Conservation (phyloP, 2,797 vertebrate genomes). For the Pogonophryne albipinna region DNA sequence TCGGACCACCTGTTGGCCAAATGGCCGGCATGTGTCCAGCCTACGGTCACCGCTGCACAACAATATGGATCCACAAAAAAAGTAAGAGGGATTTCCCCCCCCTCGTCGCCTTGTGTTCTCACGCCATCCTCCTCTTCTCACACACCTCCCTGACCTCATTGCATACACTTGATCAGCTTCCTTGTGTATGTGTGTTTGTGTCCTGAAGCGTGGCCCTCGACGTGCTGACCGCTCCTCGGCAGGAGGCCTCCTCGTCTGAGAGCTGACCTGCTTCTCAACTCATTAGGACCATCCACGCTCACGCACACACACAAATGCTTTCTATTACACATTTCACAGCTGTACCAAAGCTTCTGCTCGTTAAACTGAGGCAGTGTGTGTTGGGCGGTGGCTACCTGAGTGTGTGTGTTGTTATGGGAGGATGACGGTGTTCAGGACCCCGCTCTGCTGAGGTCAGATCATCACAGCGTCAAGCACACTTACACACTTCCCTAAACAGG, state of each 20-base stretch:
- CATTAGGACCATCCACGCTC: slow-evolving; percentile 76
- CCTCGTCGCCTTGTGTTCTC: slow-evolving; percentile 45
- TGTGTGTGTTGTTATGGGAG: background rate
- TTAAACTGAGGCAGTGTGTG: background rate
- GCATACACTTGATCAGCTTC: slow-evolving; percentile 71
- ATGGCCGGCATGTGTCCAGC: slow-evolving; percentile 54
- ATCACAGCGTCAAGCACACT: background rate
- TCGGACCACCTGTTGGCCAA: slow-evolving; percentile 61
- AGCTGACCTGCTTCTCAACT: slow-evolving; percentile 86
- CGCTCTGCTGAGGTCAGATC: background rate
- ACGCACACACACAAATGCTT: slow-evolving; percentile 8
- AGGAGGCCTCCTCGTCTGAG: slow-evolving; percentile 78
- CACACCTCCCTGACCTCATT: slow-evolving; percentile 72
- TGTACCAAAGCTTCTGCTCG: slow-evolving; percentile 1
- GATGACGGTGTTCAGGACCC: background rate
- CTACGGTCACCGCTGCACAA: slow-evolving; percentile 39
- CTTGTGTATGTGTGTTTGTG: slow-evolving; percentile 64
- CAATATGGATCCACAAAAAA: slow-evolving; percentile 59
- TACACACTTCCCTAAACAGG: background rate
- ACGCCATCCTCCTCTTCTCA: slow-evolving; percentile 63
- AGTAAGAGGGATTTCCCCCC: slow-evolving; percentile 56
- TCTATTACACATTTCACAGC: slow-evolving; percentile 18
- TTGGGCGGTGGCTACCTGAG: background rate
- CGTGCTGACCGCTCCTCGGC: slow-evolving; percentile 83
- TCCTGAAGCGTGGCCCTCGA: slow-evolving; percentile 85